Percentiles rank a stretch among this genome's conserved stretches.
phyloP scores from a whole-genome alignment of 2,113 vertebrate genomes.

The Struthidea cinerea region DNA sequence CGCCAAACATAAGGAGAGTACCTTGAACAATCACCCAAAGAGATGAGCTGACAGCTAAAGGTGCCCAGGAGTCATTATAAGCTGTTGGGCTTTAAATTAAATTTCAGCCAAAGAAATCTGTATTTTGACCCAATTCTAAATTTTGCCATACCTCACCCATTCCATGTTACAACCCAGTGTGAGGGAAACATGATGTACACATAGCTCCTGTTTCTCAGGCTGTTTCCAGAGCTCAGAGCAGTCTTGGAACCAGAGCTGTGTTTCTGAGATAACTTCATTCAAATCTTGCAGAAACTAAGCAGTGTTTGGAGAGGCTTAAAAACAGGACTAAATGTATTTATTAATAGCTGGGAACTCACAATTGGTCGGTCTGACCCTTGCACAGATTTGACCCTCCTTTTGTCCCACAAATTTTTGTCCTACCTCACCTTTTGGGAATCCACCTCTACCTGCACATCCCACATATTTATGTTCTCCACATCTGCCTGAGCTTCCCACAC shows the following conservation, averaged over 20 bases:
- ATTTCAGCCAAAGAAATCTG: background rate
- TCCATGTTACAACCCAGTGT: background rate
- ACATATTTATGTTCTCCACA: fast-evolving
- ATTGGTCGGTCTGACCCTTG: background rate
- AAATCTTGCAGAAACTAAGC: background rate
- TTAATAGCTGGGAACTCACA: background rate
- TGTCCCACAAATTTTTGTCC: background rate
- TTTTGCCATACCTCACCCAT: background rate
- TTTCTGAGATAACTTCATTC: background rate
- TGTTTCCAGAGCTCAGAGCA: background rate
- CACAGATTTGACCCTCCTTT: background rate
- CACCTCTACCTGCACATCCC: background rate
- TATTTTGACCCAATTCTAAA: background rate
- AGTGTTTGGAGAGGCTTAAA: background rate
- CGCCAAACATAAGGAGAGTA: background rate
- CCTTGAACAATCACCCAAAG: background rate
- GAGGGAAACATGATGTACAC: background rate
- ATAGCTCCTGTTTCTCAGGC: background rate
- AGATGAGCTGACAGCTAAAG: background rate
- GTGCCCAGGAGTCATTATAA: background rate
- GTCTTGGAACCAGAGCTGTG: background rate
- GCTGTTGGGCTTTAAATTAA: background rate
- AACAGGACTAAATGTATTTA: background rate
- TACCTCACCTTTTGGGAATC: background rate
- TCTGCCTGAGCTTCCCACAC: background rate